Evolutionary conservation across 2,113 vertebrate genomes (phyloP).

Genomic region (Epinephelus lanceolatus): DNA sequence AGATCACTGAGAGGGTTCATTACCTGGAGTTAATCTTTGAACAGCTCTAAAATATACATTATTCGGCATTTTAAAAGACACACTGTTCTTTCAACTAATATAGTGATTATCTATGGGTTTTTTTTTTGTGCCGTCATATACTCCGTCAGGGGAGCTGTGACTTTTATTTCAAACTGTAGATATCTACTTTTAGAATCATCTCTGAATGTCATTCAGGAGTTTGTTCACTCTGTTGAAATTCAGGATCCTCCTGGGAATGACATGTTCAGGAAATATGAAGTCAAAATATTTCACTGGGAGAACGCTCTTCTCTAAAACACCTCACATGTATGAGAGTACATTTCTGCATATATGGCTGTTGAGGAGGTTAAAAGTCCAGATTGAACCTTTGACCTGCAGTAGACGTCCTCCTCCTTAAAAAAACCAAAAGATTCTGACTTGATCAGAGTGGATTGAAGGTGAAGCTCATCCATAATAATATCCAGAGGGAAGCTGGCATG

Average conservation of each 20-base stretch:
- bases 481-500: background rate
- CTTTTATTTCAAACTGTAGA: background rate
- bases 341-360: background rate
- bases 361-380: background rate
- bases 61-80: background rate
- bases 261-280: background rate
- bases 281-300: background rate
- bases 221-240: slow-evolving; percentile 11
- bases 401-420: background rate
- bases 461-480: background rate
- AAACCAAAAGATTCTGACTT: background rate
- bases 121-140: background rate
- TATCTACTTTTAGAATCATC: slow-evolving; percentile 9
- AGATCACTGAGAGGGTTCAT: slow-evolving; percentile 21
- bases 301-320: slow-evolving; percentile 8
- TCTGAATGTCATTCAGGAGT: slow-evolving; percentile 35
- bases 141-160: no score
- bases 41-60: background rate
- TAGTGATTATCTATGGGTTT: background rate
- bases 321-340: background rate
- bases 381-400: background rate
- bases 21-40: slow-evolving; percentile 19
- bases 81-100: background rate
- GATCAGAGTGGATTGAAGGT: background rate
- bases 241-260: background rate